Evolutionary conservation across 2,113 vertebrate species (phyloP).

Genomic region (Bos javanicus): DNA sequence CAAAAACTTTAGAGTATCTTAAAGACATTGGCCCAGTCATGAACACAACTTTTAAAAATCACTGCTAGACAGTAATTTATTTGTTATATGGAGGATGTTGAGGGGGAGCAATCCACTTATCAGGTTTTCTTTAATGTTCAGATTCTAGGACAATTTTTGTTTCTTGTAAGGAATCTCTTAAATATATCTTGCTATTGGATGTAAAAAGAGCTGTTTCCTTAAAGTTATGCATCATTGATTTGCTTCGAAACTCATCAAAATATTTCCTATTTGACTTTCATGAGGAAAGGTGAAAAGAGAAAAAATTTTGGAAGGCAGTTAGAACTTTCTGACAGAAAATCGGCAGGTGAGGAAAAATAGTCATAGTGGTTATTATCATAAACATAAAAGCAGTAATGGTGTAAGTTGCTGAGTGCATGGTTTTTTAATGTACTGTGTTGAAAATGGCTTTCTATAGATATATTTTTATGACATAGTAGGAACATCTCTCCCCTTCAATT

Average conservation of each 20-base stretch:
- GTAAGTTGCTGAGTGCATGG: not conserved
- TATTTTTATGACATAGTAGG: not conserved
- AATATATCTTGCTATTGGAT: not conserved
- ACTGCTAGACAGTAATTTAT: not conserved
- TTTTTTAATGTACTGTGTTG: not conserved
- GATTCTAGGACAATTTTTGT: not conserved
- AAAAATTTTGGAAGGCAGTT: not conserved
- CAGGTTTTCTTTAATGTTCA: not conserved
- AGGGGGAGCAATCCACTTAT: not conserved
- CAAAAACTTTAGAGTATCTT: not conserved
- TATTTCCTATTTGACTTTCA: conserved; percentile 28
- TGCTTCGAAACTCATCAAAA: not conserved
- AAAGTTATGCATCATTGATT: conserved; percentile 19
- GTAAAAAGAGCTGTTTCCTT: not conserved
- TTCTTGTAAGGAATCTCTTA: conserved; percentile 5
- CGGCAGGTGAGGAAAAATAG: not conserved
- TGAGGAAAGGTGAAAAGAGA: not conserved
- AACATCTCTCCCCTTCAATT: not conserved
- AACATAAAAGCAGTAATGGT: not conserved
- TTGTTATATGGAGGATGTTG: not conserved
- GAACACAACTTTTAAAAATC: not conserved
- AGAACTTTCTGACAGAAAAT: not conserved
- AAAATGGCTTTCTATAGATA: not conserved
- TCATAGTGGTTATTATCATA: not conserved
- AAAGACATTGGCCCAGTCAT: not conserved